Conservation (phyloP, 2,888 invertebrate species). For the Zygothrica quintamaculata region DNA sequence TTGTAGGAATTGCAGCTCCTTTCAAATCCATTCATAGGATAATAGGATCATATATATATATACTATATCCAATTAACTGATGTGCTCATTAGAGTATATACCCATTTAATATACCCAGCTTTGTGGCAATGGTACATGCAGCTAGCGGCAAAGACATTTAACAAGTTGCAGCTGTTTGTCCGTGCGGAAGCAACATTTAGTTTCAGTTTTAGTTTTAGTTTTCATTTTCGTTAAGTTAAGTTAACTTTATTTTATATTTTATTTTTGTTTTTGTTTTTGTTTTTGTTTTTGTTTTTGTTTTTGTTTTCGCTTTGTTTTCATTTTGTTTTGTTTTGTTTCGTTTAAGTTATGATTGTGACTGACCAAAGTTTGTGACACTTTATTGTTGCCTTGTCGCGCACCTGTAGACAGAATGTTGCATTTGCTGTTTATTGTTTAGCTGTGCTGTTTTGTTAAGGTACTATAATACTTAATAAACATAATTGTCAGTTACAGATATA, state of each 20-base stretch:
- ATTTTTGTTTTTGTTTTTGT: conserved; percentile 34
- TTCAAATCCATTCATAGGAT: too few species aligned
- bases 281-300: conserved; percentile 36
- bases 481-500: not conserved
- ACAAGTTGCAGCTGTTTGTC: conserved; percentile 53
- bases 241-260: conserved; percentile 36
- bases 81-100: too few species aligned
- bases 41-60: too few species aligned
- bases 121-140: conserved; percentile 9
- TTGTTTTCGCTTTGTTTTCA: conserved; percentile 13
- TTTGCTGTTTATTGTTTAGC: conserved; percentile 13
- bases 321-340: conserved; percentile 29
- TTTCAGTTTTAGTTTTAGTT: conserved; percentile 37
- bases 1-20: too few species aligned
- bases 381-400: conserved; percentile 50
- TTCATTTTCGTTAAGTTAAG: conserved; percentile 22
- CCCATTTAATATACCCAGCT: conserved; percentile 1
- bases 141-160: conserved; percentile 25
- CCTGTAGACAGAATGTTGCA: conserved; percentile 40
- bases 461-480: not conserved
- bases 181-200: conserved; percentile 45
- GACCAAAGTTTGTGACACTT: conserved; percentile 51
- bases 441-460: not conserved
- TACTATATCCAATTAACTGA: too few species aligned
- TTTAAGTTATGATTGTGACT: conserved; percentile 57